phyloP scores from a whole-genome alignment of 2,888 invertebrate genomes.

The Nephrotoma appendiculata region DNA sequence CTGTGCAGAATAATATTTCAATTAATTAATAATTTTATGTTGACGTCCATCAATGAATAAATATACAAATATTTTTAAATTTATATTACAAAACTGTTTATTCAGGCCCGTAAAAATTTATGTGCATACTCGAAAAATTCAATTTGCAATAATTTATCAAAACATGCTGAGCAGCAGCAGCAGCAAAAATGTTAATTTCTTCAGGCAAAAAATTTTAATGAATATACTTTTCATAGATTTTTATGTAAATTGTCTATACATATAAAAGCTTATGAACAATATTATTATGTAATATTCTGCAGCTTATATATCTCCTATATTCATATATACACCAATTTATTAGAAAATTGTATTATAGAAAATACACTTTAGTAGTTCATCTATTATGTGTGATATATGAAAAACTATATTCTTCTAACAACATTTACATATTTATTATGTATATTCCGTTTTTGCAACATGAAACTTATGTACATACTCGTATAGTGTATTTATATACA shows the following conservation, averaged over 20 bases:
- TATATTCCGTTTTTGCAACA: background rate
- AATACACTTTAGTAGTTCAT: background rate
- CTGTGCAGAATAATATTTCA: too few relatives aligned
- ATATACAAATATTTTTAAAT: too few relatives aligned
- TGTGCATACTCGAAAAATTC: too few relatives aligned
- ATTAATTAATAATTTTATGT: too few relatives aligned
- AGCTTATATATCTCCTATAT: background rate
- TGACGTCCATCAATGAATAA: too few relatives aligned
- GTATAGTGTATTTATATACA: background rate
- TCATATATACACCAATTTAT: background rate
- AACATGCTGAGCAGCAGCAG: too few relatives aligned
- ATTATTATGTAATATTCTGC: background rate
- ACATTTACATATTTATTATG: background rate
- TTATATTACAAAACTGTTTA: too few relatives aligned
- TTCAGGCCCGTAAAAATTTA: too few relatives aligned
- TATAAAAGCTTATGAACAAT: background rate
- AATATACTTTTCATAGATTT: background rate
- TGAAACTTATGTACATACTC: background rate
- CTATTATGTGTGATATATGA: background rate
- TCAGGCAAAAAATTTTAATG: background rate
- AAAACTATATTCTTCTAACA: background rate
- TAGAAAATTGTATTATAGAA: background rate
- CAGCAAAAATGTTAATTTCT: too few relatives aligned
- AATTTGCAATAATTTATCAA: too few relatives aligned
- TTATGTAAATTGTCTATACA: background rate